A percentile compares a stretch with the other conserved stretches of the same genome.
These are phyloP conservation scores for Epinephelus fuscoguttatus DNA, from an alignment of 2,113 vertebrate genomes.

Conservation along the genomic window DNA sequence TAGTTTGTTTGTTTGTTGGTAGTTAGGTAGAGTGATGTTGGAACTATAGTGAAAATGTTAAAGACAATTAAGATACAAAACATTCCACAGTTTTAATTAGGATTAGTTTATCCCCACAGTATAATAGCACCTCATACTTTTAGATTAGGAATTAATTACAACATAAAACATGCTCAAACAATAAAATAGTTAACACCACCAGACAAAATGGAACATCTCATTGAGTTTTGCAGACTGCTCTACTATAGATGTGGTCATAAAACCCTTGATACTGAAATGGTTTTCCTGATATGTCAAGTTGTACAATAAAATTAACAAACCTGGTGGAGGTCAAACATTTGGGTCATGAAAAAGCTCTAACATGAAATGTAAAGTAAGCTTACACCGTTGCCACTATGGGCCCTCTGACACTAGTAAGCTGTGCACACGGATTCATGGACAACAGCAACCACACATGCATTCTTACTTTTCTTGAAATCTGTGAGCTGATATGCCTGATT, in stretches of 20 bases:
- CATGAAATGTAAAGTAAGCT: constrained; percentile 14
- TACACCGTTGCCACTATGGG: background rate
- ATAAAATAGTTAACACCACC: too few species aligned
- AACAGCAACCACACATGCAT: constrained; percentile 24
- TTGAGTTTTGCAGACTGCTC: background rate
- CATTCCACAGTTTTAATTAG: background rate
- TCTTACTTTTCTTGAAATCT: constrained; percentile 14
- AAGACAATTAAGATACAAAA: background rate
- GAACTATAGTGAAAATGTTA: background rate
- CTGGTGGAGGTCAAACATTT: background rate
- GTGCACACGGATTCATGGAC: background rate
- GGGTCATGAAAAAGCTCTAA: constrained; percentile 8
- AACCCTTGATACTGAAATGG: background rate
- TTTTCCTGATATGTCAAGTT: background rate
- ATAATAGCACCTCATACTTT: too few species aligned
- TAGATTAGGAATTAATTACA: background rate
- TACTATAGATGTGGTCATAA: background rate
- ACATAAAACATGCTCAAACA: too few species aligned
- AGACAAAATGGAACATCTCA: too few species aligned
- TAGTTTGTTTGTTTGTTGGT: too few species aligned
- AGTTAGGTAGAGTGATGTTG: background rate
- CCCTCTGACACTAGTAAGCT: background rate
- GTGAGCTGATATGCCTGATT: constrained; percentile 41
- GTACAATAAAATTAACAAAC: background rate
- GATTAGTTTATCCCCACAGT: background rate